Percentiles rank a stretch among this genome's conserved stretches.
phyloP scores from a whole-genome alignment of 2,113 vertebrate species.

The Tylochromis polylepis region DNA sequence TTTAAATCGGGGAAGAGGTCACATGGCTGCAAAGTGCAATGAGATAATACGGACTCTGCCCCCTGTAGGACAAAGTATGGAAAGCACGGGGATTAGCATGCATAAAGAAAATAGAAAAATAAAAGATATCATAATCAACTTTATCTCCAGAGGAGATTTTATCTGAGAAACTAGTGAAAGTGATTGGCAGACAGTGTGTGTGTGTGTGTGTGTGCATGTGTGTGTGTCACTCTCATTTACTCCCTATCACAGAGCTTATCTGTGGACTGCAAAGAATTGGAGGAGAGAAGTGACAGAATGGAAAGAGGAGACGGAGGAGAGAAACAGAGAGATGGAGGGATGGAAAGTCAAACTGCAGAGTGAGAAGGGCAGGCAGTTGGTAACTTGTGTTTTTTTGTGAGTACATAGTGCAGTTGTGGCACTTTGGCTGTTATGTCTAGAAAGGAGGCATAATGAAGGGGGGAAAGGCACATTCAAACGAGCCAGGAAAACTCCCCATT shows the following conservation, averaged over 20 bases:
- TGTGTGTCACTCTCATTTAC: constrained; percentile 37
- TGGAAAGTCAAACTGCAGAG: constrained; percentile 69
- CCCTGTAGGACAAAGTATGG: not conserved
- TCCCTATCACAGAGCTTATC: constrained; percentile 47
- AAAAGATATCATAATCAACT: not conserved
- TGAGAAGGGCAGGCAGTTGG: constrained; percentile 74
- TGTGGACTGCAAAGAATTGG: constrained; percentile 48
- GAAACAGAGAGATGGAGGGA: constrained; percentile 28
- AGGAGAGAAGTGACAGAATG: constrained; percentile 47
- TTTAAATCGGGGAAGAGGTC: constrained; percentile 34
- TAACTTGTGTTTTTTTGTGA: not conserved
- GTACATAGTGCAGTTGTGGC: not conserved
- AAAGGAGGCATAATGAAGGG: constrained; percentile 34
- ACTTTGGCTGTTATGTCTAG: constrained; percentile 46
- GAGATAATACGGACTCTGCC: not conserved
- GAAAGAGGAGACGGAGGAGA: constrained; percentile 47
- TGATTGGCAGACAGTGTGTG: not conserved
- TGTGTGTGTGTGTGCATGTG: not conserved
- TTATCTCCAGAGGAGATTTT: not conserved
- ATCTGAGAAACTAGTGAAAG: not conserved
- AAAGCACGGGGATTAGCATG: not conserved
- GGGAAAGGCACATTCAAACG: not conserved
- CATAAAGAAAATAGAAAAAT: not conserved
- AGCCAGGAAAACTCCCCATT: constrained; percentile 5
- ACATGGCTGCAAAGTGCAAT: not conserved